Base-by-base conservation (phyloP, 2,888 invertebrate species). In the Eupithecia exiguata region DNA sequence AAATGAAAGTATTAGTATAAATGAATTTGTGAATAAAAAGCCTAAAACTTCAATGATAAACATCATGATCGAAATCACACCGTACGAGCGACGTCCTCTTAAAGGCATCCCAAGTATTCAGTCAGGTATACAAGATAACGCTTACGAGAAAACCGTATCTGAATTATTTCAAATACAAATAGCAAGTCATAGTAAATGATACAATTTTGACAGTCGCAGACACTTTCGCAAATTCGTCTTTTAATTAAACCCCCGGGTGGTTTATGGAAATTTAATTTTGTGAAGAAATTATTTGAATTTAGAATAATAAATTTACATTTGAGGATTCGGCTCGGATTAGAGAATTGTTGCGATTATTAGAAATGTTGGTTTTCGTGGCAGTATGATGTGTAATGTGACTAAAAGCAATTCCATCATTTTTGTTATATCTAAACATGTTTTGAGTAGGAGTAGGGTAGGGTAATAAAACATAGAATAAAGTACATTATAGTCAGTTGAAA, bases 161-260 rank as follows among this genome's bases (percentile, higher is more conserved):
- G 53, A 81, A 86, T 82, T 86, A 89, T 89, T 88, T 84, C 78
- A 80, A 80, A 85, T 76, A 84, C 82, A 91, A 92, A 92, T 88
- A 91, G 83, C 83, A 83, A 84, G 78, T 85, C 87, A 88, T 82
- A 78, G 77, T 74, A 76, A 66, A 82, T 76, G 68, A 79, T 79
- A 82, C 77, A 69, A 78, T 80, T 78, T 79, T 75, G 68, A 71
- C 63, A 72, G 80, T 77, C 71, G 71, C 78, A 46, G 76, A 70
- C 70, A 77, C 63, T 77, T 68, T 73, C 68, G 58, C 30, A 66
- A 78, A 77, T 75, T 66, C 46, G 76, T 75, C 69, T 75, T 77
- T 80, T 77, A 77, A 79, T 79, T 75, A 79, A 79, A 78, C 73
- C 63, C 74, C 75, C 62, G 71, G 75, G 75, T 76, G 78, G 69